Base-by-base conservation (phyloP, 2,888 invertebrate species). In the Luperina testacea region DNA sequence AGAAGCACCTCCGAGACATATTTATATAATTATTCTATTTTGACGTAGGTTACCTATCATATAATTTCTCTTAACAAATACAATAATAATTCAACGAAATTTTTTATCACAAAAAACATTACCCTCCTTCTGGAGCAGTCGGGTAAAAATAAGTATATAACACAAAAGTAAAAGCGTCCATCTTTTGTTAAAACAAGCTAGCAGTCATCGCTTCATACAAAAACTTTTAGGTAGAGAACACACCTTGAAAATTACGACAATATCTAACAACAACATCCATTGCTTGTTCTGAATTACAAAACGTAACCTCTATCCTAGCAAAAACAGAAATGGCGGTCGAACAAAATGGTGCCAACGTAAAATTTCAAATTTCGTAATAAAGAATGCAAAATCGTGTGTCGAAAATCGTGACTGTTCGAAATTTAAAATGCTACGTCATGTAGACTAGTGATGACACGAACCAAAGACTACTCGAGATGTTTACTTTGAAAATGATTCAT, bases 401-500 rank as follows among this genome's bases (percentile, higher is more conserved):
- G 17, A 61, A 67, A 72, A 53, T 79, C 86, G 83, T 84, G 88
- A 86, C 88, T 75, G 20, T 72, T 76, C 38, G 53, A 81, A 72
- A 17, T 68, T 74, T 32, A 27, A 80, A 78, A 61, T 67, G 76
- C 74, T 79, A 70, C 68, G 78, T 87, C 77, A 87, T 87, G 72
- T 71, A 72, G 71, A 68, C 57, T 74, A 87, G 86, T 88, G 86
- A 83, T 88, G 87, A 78, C 78, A 83, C 68, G 82, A 85, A 82
- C 71, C 72, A 73, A 63, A 72, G 27, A 72, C 48, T 67, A 73
- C 32, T 76, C 63, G 70, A 79, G 61, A 59, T 87, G 77, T 86
- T 87, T 86, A 78, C 75, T 79, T 88, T 83, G 65, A 76, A 85
- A 85, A 82, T 87, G 77, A 88, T 73, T 82, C 77, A 82, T 77